Evolutionary conservation across 1,140 invertebrate genomes (phyloP).

Genomic region (Aphelinus atriplicis): DNA sequence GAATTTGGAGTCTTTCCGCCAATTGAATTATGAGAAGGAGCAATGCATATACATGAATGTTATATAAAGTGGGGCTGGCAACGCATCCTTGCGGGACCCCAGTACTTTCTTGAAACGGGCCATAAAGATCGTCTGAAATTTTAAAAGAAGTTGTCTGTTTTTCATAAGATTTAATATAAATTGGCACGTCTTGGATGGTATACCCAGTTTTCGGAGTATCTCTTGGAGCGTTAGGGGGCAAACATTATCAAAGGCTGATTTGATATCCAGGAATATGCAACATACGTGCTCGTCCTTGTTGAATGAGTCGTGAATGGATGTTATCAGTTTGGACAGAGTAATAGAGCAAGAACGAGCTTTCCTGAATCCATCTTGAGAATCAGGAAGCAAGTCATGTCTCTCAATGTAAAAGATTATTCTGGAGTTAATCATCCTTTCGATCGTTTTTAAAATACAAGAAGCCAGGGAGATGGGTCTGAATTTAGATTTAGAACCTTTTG

Average conservation of each 20-base stretch:
- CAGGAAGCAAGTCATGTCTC: not conserved
- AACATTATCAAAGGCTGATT: conserved; percentile 29
- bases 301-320: not conserved
- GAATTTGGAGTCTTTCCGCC: too few relatives aligned
- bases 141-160: conserved; percentile 29
- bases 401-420: conserved; percentile 18
- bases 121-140: not conserved
- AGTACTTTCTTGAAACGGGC: not conserved
- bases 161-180: conserved; percentile 34
- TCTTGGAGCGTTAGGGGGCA: conserved; percentile 5
- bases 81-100: conserved; percentile 33
- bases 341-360: conserved; percentile 25
- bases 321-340: too few relatives aligned
- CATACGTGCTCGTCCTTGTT: not conserved
- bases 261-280: conserved; percentile 29
- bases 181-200: conserved; percentile 10
- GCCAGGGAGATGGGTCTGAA: conserved; percentile 35
- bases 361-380: conserved; percentile 27
- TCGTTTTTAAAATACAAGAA: conserved; percentile 19
- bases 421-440: conserved; percentile 23
- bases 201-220: not conserved
- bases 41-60: conserved; percentile 15
- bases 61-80: conserved; percentile 36
- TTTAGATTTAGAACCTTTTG: conserved; percentile 9
- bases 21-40: too few relatives aligned